Percentiles rank a stretch among this genome's conserved stretches.
These are phyloP conservation scores for Heliothis subflexa DNA, from an alignment of 1,140 invertebrate genomes.

Conservation along the genomic window DNA sequence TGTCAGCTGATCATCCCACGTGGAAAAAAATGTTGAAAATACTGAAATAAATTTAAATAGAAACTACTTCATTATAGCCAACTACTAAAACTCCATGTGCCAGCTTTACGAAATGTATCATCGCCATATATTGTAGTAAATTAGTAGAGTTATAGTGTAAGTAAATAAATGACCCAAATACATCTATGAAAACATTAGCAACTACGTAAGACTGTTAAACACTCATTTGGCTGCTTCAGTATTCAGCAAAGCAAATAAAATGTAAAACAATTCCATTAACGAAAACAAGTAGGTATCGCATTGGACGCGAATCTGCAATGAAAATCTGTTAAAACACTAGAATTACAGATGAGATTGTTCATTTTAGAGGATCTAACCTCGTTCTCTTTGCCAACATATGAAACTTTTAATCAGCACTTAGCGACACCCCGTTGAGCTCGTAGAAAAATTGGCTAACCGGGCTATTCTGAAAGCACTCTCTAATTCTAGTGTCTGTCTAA, in stretches of 20 bases:
- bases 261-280: not conserved
- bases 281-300: not conserved
- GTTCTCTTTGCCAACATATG: constrained; percentile 63
- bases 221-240: not conserved
- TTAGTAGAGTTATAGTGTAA: too few relatives aligned
- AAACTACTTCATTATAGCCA: not conserved
- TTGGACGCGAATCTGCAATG: constrained; percentile 18
- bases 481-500: constrained; percentile 9
- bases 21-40: not conserved
- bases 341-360: constrained; percentile 39
- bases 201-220: not conserved
- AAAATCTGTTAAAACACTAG: constrained; percentile 27
- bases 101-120: too few relatives aligned
- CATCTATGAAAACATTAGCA: too few relatives aligned
- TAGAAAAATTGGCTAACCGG: constrained; percentile 57
- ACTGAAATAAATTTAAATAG: not conserved
- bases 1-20: constrained; percentile 7
- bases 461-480: constrained; percentile 56
- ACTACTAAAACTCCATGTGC: too few relatives aligned
- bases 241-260: not conserved
- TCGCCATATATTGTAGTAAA: too few relatives aligned
- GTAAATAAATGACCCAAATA: too few relatives aligned
- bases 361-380: constrained; percentile 12
- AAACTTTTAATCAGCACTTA: constrained; percentile 78
- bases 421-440: constrained; percentile 62